Conservation (phyloP, 2,888 invertebrate species). For the Choreutis nemorana region DNA sequence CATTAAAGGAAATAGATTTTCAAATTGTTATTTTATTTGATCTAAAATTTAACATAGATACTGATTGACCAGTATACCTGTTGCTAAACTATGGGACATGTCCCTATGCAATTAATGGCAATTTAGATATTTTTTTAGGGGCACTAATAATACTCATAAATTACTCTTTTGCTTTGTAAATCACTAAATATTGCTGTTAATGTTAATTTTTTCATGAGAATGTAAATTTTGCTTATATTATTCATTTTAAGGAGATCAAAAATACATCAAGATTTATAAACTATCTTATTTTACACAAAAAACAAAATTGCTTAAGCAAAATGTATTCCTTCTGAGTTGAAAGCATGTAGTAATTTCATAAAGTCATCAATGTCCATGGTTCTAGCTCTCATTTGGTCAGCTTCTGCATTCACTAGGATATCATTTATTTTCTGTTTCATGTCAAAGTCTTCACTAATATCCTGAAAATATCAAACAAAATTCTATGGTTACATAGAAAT, state of each 20-base stretch:
- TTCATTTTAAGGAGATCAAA: too few relatives aligned
- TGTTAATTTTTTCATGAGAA: too few relatives aligned
- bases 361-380: conserved; percentile 98
- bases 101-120: too few relatives aligned
- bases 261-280: too few relatives aligned
- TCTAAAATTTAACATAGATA: conserved; percentile 5
- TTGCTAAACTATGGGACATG: too few relatives aligned
- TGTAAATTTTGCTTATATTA: too few relatives aligned
- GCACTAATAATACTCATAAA: too few relatives aligned
- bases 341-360: conserved; percentile 82
- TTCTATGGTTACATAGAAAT: neutral
- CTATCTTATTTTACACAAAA: neutral
- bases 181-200: too few relatives aligned
- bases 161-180: conserved; percentile 11
- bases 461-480: conserved; percentile 48
- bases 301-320: conserved; percentile 70
- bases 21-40: neutral
- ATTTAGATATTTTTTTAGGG: too few relatives aligned
- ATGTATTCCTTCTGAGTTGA: conserved; percentile 93
- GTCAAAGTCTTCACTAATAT: conserved; percentile 78
- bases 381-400: conserved; percentile 83
- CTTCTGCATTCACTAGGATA: conserved; percentile 73
- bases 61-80: conserved; percentile 2
- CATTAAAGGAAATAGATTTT: conserved; percentile 5
- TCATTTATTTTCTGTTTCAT: conserved; percentile 82